These are phyloP conservation scores for Struthidea cinerea DNA, from an alignment of 2,113 vertebrate species.

Conservation along the genomic window DNA sequence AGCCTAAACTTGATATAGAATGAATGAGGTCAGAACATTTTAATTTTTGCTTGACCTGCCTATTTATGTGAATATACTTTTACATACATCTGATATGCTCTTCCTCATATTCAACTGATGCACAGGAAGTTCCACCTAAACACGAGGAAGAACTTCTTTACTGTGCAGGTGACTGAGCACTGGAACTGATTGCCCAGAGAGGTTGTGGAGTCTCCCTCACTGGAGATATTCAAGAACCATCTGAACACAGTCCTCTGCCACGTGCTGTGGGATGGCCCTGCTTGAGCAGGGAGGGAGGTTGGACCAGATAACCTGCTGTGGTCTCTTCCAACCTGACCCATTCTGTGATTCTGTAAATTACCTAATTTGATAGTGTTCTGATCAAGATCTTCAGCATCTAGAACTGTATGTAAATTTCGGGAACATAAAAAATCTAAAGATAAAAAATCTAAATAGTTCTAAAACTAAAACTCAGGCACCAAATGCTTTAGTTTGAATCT, in stretches of 20 bases:
- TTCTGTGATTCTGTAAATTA: background rate
- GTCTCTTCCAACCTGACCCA: background rate
- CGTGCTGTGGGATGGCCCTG: background rate
- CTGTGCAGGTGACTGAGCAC: background rate
- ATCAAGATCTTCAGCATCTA: background rate
- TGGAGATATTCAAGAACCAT: background rate
- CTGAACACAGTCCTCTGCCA: background rate
- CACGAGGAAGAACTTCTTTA: background rate
- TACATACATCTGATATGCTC: background rate
- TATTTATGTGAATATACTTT: background rate
- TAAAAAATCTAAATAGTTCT: too few relatives aligned
- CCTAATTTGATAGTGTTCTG: background rate
- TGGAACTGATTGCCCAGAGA: background rate
- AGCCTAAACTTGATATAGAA: background rate
- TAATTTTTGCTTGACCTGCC: background rate
- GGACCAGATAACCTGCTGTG: background rate
- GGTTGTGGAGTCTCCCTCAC: background rate
- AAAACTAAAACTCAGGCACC: background rate
- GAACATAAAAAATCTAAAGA: background rate
- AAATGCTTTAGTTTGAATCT: background rate
- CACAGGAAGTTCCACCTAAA: background rate
- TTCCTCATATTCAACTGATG: background rate
- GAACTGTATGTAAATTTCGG: background rate
- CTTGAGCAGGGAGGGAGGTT: background rate
- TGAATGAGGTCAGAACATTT: background rate